These are phyloP conservation scores for Empis livida DNA, from an alignment of 2,888 invertebrate species.

Conservation along the genomic window DNA sequence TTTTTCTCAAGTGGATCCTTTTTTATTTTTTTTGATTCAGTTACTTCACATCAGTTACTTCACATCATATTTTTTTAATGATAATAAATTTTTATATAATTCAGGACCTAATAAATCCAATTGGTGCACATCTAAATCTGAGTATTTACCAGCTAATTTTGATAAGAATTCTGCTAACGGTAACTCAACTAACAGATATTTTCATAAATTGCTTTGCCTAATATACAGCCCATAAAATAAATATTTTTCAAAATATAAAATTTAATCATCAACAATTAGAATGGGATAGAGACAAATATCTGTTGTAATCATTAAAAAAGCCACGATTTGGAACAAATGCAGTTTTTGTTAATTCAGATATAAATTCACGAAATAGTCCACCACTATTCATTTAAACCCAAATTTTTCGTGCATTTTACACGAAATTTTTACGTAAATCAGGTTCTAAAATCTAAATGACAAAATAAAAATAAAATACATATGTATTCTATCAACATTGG, in stretches of 20 bases:
- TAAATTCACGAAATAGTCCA: conserved; percentile 89
- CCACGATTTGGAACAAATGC: conserved; percentile 95
- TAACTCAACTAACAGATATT: conserved; percentile 85
- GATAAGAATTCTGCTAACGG: conserved; percentile 92
- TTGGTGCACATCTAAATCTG: conserved; percentile 76
- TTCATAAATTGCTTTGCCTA: conserved; percentile 93
- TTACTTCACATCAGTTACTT: conserved; percentile 69
- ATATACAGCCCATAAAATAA: conserved; percentile 84
- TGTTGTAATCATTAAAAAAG: conserved; percentile 72
- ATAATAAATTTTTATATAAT: conserved; percentile 79
- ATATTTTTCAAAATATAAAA: conserved; percentile 76
- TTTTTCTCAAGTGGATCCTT: neutral
- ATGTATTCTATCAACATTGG: too few relatives aligned
- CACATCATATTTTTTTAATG: conserved; percentile 70
- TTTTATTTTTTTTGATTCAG: neutral
- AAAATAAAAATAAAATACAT: too few relatives aligned
- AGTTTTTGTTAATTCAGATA: conserved; percentile 85
- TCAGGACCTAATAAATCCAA: conserved; percentile 79
- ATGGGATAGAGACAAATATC: conserved; percentile 94
- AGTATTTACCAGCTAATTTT: conserved; percentile 63
- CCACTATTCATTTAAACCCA: conserved; percentile 95
- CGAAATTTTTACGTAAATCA: conserved; percentile 74
- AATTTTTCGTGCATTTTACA: conserved; percentile 79
- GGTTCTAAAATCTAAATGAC: conserved; percentile 60
- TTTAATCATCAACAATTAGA: conserved; percentile 77